Evolutionary conservation across 2,113 vertebrate genomes (phyloP).

Genomic region (Stegastes partitus): DNA sequence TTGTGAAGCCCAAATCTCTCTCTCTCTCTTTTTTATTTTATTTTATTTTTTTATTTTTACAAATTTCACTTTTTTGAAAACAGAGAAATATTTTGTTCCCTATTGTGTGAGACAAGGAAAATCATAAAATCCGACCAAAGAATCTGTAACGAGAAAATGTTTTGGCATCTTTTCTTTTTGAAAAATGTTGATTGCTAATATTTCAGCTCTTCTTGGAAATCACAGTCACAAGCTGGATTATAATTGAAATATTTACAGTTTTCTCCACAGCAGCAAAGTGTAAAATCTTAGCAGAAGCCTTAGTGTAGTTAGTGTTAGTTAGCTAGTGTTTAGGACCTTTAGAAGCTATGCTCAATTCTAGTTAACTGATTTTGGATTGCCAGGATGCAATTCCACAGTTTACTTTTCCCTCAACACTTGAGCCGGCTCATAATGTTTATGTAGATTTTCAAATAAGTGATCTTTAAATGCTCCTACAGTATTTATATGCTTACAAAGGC

Average conservation of each 20-base stretch:
- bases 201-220: too few species aligned
- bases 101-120: too few species aligned
- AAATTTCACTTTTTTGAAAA: too few species aligned
- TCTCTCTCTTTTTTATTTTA: too few species aligned
- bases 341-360: background rate
- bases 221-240: too few species aligned
- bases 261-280: background rate
- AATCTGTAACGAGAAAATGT: too few species aligned
- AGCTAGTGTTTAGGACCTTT: background rate
- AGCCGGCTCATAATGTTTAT: slow-evolving; percentile 9
- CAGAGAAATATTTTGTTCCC: too few species aligned
- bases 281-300: background rate
- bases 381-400: background rate
- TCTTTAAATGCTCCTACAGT: background rate
- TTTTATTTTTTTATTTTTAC: too few species aligned
- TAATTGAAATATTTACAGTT: background rate
- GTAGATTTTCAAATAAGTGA: background rate
- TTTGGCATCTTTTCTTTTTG: too few species aligned
- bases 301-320: background rate
- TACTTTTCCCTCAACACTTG: slow-evolving; percentile 4
- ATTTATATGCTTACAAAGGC: background rate
- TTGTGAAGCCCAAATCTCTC: too few species aligned
- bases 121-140: too few species aligned
- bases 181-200: too few species aligned
- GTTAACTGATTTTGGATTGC: slow-evolving; percentile 22